Percentiles rank a stretch among this genome's conserved stretches.
phyloP scores from a whole-genome alignment of 2,888 invertebrate species.

The Cryptus viduatorius region DNA sequence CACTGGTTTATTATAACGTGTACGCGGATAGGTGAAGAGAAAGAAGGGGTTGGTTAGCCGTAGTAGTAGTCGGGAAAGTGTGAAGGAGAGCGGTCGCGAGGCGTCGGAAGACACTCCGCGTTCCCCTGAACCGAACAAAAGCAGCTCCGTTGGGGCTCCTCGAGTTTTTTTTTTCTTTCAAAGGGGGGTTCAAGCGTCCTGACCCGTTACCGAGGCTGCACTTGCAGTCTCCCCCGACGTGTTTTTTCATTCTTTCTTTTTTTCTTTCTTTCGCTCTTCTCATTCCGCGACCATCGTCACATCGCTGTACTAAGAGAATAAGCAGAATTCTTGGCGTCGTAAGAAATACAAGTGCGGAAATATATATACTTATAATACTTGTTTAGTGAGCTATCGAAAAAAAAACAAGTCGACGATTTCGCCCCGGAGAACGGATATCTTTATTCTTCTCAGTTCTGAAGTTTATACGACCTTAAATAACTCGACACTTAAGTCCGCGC shows the following conservation, averaged over 20 bases:
- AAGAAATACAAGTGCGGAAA: background rate
- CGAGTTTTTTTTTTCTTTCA: constrained; percentile 26
- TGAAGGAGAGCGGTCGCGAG: constrained; percentile 32
- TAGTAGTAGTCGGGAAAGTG: constrained; percentile 9
- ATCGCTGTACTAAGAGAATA: background rate
- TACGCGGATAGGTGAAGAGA: background rate
- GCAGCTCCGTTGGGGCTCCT: constrained; percentile 46
- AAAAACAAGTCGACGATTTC: background rate
- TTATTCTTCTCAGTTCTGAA: background rate
- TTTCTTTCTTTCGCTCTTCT: constrained; percentile 1
- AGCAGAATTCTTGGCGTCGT: background rate
- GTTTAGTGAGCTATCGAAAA: background rate
- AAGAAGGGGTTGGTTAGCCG: background rate
- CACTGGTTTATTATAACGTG: constrained; percentile 48
- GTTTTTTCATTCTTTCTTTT: background rate
- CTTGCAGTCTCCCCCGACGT: constrained; percentile 2
- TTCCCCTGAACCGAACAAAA: constrained; percentile 58
- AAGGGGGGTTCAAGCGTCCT: constrained; percentile 43
- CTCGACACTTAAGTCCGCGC: background rate
- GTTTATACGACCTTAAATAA: background rate
- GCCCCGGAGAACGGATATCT: background rate
- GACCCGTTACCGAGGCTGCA: constrained; percentile 49
- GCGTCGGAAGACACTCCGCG: constrained; percentile 46
- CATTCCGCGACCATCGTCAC: constrained; percentile 30
- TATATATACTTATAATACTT: background rate